Base-by-base conservation (phyloP, 2,113 vertebrate genomes). In the Coptodon rendalli region DNA sequence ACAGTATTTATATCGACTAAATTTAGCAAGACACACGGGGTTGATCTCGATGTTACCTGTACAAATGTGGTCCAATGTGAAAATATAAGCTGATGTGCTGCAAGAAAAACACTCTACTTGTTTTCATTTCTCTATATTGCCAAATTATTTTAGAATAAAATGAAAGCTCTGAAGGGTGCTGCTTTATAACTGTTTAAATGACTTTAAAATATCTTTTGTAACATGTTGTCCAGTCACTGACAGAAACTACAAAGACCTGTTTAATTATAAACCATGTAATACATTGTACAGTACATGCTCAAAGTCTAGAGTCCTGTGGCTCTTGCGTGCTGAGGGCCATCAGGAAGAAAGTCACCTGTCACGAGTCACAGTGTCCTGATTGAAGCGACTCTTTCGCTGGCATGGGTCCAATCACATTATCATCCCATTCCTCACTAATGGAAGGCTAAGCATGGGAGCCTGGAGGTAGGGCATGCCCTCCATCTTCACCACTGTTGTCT, bases 381-480 rank as follows among this genome's bases (percentile, higher is more conserved):
- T 0, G 95, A 31, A 31, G 31, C 27, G 27, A 96, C 53, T 91
- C 97, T 91, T 94, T 96, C 27, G 97, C 94, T 38, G 99, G 99
- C 97, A 99, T 95, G 22, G 98, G 98, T 38, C 98, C 98, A 56
- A 99, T 96, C 7, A 97, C 50, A 52, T 52, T 82, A 9, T 94
- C 89, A 17, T 97, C 97, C 2, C 1, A 97, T 97, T 81, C 97
- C 0, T 97, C 97, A 11, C 97, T 97, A 78, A 96, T 97, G 7
- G 96, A 96, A 29, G 90, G 83, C 93, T 97, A 93, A 16, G 94
- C 89, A 80, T 3, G 90, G 92, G 96, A 96, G 80, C 92, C 95
- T 34, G 97, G 97, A 4, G 97, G 95, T 10, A 96, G 84, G n/a
- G 97, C 96, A 0, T 95, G 97, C 82, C 97, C 96, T 59, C 53